Percentiles rank a stretch among this genome's conserved stretches.
Evolutionary conservation across 2,888 invertebrate species (phyloP).

Genomic region (Pyrocoelia pectoralis): DNA sequence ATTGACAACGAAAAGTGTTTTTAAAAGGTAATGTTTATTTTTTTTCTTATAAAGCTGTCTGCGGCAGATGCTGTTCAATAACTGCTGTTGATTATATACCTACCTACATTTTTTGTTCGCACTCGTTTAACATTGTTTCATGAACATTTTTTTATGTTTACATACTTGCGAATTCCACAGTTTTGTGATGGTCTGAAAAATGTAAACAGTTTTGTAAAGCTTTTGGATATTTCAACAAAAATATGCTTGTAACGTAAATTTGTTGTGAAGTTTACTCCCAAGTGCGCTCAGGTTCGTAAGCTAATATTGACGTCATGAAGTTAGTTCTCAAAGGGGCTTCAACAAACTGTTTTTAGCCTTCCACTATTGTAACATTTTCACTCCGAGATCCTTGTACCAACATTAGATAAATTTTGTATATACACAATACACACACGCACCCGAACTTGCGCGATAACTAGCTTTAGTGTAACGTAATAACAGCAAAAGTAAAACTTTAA

Average conservation of each 20-base stretch:
- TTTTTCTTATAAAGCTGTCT: not conserved
- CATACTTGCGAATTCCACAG: not conserved
- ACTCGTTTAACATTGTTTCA: not conserved
- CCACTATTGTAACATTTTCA: too few relatives aligned
- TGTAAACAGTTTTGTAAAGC: slow-evolving; percentile 3
- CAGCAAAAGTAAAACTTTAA: too few relatives aligned
- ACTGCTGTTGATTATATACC: slow-evolving; percentile 2
- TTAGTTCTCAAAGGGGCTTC: slow-evolving; percentile 2
- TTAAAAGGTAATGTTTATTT: not conserved
- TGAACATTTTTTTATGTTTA: not conserved
- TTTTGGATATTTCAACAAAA: slow-evolving; percentile 1
- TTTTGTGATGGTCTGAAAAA: not conserved
- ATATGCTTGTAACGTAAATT: not conserved
- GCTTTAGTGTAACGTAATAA: too few relatives aligned
- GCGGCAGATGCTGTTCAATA: slow-evolving; percentile 3
- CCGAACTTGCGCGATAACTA: too few relatives aligned
- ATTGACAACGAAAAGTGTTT: not conserved
- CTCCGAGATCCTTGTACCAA: too few relatives aligned
- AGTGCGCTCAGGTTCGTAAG: not conserved
- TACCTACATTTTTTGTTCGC: not conserved
- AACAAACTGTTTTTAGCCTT: too few relatives aligned
- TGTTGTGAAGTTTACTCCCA: slow-evolving; percentile 9
- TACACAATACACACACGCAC: too few relatives aligned
- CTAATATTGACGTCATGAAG: slow-evolving; percentile 9
- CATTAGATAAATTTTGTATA: too few relatives aligned